These are phyloP conservation scores for Trichoplax adhaerens DNA, from an alignment of 37 sponge, comb jelly and placozoan genomes.

Conservation along the genomic window DNA sequence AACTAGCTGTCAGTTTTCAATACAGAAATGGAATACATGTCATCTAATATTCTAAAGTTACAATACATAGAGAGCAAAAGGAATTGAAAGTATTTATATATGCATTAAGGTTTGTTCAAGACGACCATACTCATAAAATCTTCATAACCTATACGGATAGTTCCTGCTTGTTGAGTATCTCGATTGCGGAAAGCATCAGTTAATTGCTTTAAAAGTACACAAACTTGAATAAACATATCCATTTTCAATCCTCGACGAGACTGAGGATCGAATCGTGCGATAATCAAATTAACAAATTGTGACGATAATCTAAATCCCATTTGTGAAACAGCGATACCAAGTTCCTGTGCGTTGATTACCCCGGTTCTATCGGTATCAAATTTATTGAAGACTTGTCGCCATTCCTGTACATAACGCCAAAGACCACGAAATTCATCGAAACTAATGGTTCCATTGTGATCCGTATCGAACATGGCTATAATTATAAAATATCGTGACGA, in stretches of 20 bases:
- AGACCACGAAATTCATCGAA: slow-evolving; percentile 42
- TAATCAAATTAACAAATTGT: slow-evolving; percentile 41
- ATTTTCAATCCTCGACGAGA: slow-evolving; percentile 29
- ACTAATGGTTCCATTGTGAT: slow-evolving; percentile 55
- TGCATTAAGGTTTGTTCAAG: slow-evolving; percentile 42
- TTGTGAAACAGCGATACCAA: slow-evolving; percentile 50
- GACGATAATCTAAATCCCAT: slow-evolving; percentile 53
- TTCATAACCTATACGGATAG: slow-evolving; percentile 56
- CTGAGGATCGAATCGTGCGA: slow-evolving; percentile 31
- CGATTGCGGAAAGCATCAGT: slow-evolving; percentile 56
- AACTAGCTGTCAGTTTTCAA: no score
- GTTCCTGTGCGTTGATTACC: slow-evolving; percentile 49
- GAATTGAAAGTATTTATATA: no score
- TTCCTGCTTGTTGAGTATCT: slow-evolving; percentile 44
- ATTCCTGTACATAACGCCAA: slow-evolving; percentile 63
- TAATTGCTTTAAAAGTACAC: slow-evolving; percentile 52
- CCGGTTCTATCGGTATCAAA: slow-evolving; percentile 64
- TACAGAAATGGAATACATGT: no score
- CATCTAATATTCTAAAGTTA: no score
- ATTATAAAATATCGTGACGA: neutral
- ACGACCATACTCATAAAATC: slow-evolving; percentile 82
- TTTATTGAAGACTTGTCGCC: slow-evolving; percentile 54
- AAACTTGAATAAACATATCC: slow-evolving; percentile 73
- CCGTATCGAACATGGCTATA: slow-evolving; percentile 48
- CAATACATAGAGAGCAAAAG: no score